Evolutionary conservation across 2,888 invertebrate species (phyloP), one percentile per base, ranked within the genome.

Genomic region (Dryococelus australis): DNA sequence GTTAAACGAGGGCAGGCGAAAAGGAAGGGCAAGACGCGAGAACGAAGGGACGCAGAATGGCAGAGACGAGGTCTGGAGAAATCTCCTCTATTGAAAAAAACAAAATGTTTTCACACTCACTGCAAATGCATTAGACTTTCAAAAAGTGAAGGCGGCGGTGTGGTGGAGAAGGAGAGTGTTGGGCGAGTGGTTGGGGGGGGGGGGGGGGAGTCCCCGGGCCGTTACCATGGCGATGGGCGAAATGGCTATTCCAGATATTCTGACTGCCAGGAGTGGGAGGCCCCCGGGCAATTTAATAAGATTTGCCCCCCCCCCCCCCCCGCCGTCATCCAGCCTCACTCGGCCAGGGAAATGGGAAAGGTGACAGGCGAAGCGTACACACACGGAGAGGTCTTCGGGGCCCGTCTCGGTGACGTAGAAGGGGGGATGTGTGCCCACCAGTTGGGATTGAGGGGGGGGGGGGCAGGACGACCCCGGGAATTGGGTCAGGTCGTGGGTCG

Each of bases 241-340:
- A 90, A 90, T 90, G 90, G 90, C 90, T 89, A 90, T 90, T 90
- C 90, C 88, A 90, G 90, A 89, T 90, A 90, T 90, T 90, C 90
- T 90, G 90, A 90, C 90, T 89, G 89, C 47, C 24, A 86, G 85
- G 83, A 85, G 86, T 27, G 80, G 87, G 86, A 88, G 86, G 86
- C 87, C 89, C 89, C 89, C 88, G 90, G 89, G 90, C 91, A 91
- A 91, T 91, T 91, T 91, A 90, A 90, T 90, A 91, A 90, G 91
- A 91, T 90, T 90, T 90, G 88, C 87, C 86, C 86, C 86, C 88
- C 87, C 88, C 85, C 81, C 88, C 83, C 88, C 86, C 16, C 87
- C 65, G 84, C 43, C 86, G 35, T n/a, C 35, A 9, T 51, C 87
- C 27, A 26, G 9, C 84, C 84, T 81, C 47, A 35, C 43, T 51